Evolutionary conservation across 2,113 vertebrate genomes (phyloP).

Genomic region (Gasterosteus nipponicus): DNA sequence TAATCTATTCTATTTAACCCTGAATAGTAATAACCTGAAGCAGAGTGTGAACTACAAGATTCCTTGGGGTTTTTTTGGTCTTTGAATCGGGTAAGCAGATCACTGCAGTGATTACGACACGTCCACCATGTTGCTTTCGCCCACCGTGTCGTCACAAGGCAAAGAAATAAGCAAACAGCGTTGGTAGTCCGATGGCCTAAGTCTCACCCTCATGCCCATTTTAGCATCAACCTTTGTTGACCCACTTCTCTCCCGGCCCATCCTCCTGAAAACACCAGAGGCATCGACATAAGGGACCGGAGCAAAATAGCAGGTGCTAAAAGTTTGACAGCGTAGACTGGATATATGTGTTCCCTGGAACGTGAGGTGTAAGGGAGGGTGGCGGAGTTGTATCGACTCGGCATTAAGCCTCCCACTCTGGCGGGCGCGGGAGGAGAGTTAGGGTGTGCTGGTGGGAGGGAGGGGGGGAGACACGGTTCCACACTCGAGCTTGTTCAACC

Average conservation of each 20-base stretch:
- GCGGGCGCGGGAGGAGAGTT: constrained; percentile 44
- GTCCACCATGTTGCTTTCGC: constrained; percentile 49
- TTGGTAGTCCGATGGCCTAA: constrained; percentile 56
- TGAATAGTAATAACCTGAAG: neutral
- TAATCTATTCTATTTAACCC: neutral
- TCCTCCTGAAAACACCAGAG: constrained; percentile 61
- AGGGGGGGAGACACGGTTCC: constrained; percentile 13
- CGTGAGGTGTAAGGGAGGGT: constrained; percentile 77
- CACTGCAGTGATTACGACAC: constrained; percentile 59
- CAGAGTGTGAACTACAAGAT: constrained; percentile 1
- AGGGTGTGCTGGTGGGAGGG: constrained; percentile 12
- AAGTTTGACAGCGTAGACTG: constrained; percentile 80
- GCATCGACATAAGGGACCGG: constrained; percentile 73
- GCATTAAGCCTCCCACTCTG: constrained; percentile 61
- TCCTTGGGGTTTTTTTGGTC: neutral
- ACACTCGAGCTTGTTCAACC: constrained; percentile 36
- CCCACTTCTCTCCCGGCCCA: constrained; percentile 75
- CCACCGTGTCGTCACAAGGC: constrained; percentile 30
- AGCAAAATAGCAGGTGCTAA: constrained; percentile 81
- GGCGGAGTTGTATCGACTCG: constrained; percentile 72
- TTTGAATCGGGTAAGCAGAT: constrained; percentile 17
- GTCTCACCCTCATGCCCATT: constrained; percentile 73
- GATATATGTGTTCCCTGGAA: constrained; percentile 76
- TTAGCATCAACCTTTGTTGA: constrained; percentile 75
- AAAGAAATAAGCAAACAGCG: constrained; percentile 42